Conservation (phyloP, 2,113 vertebrate genomes). For the Nerophis lumbriciformis region DNA sequence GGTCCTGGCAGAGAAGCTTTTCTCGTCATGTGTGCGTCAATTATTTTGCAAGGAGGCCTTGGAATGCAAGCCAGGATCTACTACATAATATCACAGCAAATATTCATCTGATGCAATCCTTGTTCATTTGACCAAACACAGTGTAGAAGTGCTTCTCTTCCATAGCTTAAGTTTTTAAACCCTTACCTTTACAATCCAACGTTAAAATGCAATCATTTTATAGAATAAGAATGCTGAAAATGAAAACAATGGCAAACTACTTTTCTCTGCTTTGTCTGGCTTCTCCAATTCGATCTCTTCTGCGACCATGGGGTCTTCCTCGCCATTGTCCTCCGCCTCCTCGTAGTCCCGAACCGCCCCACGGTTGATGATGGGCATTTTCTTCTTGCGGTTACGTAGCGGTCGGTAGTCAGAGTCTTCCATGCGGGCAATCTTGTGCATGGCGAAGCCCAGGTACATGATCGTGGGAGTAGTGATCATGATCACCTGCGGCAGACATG, state of each 20-base stretch:
- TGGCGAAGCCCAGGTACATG: constrained; percentile 84
- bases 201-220: too few relatives aligned
- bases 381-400: constrained; percentile 29
- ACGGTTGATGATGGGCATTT: constrained; percentile 67
- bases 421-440: constrained; percentile 80
- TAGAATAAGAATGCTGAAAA: too few relatives aligned
- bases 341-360: constrained; percentile 76
- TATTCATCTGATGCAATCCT: too few relatives aligned
- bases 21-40: too few relatives aligned
- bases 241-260: constrained; percentile 3
- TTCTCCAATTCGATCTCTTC: constrained; percentile 78
- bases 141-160: too few relatives aligned
- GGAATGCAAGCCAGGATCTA: too few relatives aligned
- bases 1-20: too few relatives aligned
- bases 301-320: constrained; percentile 85
- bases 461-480: constrained; percentile 80
- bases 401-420: constrained; percentile 53
- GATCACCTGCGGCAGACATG: constrained; percentile 68
- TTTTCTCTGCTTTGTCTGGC: constrained; percentile 44
- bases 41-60: too few relatives aligned
- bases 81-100: too few relatives aligned
- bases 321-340: constrained; percentile 78
- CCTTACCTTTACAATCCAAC: too few relatives aligned
- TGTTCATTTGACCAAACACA: too few relatives aligned
- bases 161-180: too few relatives aligned